Percentiles rank a stretch among this genome's conserved stretches.
These are phyloP conservation scores for Agrilus mali DNA, from an alignment of 2,888 invertebrate genomes.

Conservation along the genomic window DNA sequence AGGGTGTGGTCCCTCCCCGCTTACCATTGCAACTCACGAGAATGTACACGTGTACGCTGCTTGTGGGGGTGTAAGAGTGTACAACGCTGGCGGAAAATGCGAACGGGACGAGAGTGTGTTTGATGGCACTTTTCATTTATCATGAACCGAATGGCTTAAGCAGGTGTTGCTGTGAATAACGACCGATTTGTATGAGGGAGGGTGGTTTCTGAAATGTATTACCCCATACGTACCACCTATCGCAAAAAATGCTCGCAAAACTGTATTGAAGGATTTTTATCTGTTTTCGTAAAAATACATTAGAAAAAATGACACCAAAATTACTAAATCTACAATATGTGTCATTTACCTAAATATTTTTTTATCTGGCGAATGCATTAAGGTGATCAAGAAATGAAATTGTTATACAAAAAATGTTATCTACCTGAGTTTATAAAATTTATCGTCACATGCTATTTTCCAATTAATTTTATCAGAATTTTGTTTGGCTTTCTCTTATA, in stretches of 20 bases:
- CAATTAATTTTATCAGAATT: too few relatives aligned
- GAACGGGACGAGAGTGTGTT: conserved; percentile 15
- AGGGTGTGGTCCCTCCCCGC: conserved; percentile 1
- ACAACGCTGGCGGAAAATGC: conserved; percentile 9
- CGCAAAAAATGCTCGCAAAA: conserved; percentile 1
- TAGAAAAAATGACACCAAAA: too few relatives aligned
- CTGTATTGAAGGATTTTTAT: neutral
- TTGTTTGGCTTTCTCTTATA: too few relatives aligned
- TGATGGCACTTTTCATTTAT: conserved; percentile 15
- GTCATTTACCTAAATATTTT: too few relatives aligned
- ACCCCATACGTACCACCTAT: neutral
- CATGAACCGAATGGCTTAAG: conserved; percentile 13
- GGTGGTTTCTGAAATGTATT: conserved; percentile 1
- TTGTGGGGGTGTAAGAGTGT: conserved; percentile 8
- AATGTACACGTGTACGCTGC: neutral
- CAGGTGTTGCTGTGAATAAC: conserved; percentile 16
- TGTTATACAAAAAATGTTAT: too few relatives aligned
- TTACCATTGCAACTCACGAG: neutral
- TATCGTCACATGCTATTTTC: too few relatives aligned
- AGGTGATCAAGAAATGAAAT: too few relatives aligned
- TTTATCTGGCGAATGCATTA: too few relatives aligned
- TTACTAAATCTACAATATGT: too few relatives aligned
- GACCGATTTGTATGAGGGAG: conserved; percentile 10
- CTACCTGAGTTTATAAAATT: too few relatives aligned
- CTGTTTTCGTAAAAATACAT: neutral